Base-by-base conservation (phyloP, 2,113 vertebrate species). In the Barnardius zonarius region DNA sequence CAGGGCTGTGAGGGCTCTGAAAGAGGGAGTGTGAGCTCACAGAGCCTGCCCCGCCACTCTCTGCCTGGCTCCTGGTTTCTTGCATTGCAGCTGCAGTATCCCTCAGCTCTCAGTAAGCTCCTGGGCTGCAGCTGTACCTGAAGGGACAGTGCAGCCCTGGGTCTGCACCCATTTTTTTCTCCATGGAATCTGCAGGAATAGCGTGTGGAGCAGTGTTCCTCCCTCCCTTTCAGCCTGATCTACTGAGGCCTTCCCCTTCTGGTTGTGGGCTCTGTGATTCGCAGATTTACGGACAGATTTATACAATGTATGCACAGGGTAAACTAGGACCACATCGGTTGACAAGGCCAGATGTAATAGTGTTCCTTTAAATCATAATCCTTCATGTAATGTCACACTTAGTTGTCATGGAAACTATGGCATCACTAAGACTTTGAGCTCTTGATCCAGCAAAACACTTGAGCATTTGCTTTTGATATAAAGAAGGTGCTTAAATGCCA, bases 311-410 rank as follows among this genome's bases (percentile, higher is more conserved):
- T 0, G 0, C 23, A 24, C 37, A 51, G 51, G 44, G 30, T 80
- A 52, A 80, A 51, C 28, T 23, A 22, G 63, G 57, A 46, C 41
- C 18, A 5, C 0, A 0, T 52, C 61, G 31, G 30, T 15, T 72
- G 64, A 18, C 64, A 80, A 88, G 61, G 52, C 46, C 64, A 74
- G 68, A 93, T 69, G 49, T 92, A 64, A 61, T 54, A 78, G 72
- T 59, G 64, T 46, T 92, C 54, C 90, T 97, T 94, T 90, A 90
- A 96, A 77, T 93, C 75, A 75, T 93, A 88, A 95, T 94, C 86
- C 76, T 86, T 90, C 41, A 33, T 48, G 75, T 83, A 86, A 81
- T 90, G 90, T 94, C 83, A 90, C 51, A 83, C 31, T 92, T 77
- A 69, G 90, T 96, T 92, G 90, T 83, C 79, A 95, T 88, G 86